Percentiles rank a stretch among this genome's conserved stretches.
Evolutionary conservation across 2,888 invertebrate genomes (phyloP).

Genomic region (Orthosia cruda): DNA sequence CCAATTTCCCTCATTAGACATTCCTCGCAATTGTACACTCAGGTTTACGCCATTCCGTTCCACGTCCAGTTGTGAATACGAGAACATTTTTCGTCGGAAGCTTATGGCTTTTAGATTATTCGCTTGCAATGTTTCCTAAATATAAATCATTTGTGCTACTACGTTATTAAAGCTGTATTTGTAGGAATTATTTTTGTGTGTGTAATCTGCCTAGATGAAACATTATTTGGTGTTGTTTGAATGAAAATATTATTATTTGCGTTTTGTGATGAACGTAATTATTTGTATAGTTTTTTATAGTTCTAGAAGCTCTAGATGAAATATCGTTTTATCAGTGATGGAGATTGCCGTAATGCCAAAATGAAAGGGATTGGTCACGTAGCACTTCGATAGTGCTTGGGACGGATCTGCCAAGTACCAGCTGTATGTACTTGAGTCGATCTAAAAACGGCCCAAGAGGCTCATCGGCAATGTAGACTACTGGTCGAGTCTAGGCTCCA

Average conservation of each 20-base stretch:
- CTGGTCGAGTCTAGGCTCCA: too few relatives aligned
- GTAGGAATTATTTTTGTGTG: constrained; percentile 58
- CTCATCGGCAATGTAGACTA: too few relatives aligned
- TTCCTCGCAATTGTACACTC: constrained; percentile 63
- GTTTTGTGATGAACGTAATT: background rate
- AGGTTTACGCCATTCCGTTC: constrained; percentile 66
- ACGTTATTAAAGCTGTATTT: constrained; percentile 63
- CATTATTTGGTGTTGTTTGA: constrained; percentile 15
- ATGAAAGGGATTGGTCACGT: too few relatives aligned
- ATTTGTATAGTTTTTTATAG: too few relatives aligned
- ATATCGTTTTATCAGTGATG: too few relatives aligned
- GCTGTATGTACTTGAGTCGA: too few relatives aligned
- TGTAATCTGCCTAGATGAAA: constrained; percentile 52
- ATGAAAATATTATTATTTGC: background rate
- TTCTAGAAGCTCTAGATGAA: too few relatives aligned
- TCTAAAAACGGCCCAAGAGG: too few relatives aligned
- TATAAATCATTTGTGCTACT: constrained; percentile 71
- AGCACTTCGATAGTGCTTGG: too few relatives aligned
- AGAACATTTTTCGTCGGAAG: constrained; percentile 87
- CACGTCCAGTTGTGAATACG: constrained; percentile 80
- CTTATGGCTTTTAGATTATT: constrained; percentile 89
- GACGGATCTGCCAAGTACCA: too few relatives aligned
- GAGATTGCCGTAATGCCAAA: too few relatives aligned
- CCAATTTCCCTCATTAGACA: constrained; percentile 45
- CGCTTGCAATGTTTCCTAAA: constrained; percentile 76